These are phyloP conservation scores for Athetis lepigone DNA, from an alignment of 2,888 invertebrate genomes.

Conservation along the genomic window DNA sequence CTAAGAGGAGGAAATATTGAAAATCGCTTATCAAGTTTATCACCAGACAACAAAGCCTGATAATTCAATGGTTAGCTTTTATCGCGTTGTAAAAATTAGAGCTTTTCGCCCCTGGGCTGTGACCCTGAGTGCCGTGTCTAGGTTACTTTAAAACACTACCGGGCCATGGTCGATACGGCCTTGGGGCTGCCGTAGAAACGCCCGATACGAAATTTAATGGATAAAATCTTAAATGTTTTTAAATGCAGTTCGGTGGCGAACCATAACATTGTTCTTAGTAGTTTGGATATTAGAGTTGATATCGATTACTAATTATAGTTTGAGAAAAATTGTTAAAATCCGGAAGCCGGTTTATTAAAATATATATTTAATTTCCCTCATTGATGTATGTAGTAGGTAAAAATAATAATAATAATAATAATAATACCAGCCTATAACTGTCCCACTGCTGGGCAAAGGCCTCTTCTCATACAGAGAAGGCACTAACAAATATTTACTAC, in stretches of 20 bases:
- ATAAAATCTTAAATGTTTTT: background rate
- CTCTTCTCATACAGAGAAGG: too few species aligned
- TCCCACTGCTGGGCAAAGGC: too few species aligned
- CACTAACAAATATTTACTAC: too few species aligned
- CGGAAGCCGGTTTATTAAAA: too few species aligned
- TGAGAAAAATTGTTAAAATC: too few species aligned
- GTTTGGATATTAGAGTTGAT: background rate
- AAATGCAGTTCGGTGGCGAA: background rate
- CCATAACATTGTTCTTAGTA: slow-evolving; percentile 15
- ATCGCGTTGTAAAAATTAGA: slow-evolving; percentile 35
- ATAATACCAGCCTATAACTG: too few species aligned
- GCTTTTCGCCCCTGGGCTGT: slow-evolving; percentile 8
- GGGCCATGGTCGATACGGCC: slow-evolving; percentile 62
- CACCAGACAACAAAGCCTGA: slow-evolving; percentile 29
- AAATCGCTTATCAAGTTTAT: slow-evolving; percentile 2
- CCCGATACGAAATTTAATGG: slow-evolving; percentile 33
- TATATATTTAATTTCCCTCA: too few species aligned
- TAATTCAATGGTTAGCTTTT: slow-evolving; percentile 14
- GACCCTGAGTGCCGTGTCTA: slow-evolving; percentile 53
- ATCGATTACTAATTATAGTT: too few species aligned
- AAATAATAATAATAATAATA: too few species aligned
- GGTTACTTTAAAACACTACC: slow-evolving; percentile 46
- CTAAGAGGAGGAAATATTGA: background rate
- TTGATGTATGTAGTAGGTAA: too few species aligned
- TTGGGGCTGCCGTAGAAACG: slow-evolving; percentile 35